phyloP scores from a whole-genome alignment of 2,113 vertebrate genomes.

The Choloepus hoffmanni region DNA sequence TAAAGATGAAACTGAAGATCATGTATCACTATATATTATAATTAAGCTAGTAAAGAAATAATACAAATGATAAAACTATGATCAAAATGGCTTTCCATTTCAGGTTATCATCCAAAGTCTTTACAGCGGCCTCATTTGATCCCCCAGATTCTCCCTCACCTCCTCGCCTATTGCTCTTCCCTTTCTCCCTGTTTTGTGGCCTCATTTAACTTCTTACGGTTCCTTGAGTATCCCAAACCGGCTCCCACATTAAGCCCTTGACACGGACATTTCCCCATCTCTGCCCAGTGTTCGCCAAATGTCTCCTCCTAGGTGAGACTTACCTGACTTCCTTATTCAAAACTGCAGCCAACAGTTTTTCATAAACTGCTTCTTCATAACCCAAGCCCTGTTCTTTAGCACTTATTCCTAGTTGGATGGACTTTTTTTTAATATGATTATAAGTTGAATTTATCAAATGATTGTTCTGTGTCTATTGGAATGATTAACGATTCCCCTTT shows the following conservation, averaged over 20 bases:
- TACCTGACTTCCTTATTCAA: neutral
- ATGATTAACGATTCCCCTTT: neutral
- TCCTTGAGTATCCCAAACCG: neutral
- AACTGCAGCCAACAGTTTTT: neutral
- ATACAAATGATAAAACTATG: neutral
- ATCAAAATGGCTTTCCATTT: neutral
- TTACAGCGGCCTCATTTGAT: neutral
- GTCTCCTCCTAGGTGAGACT: no score
- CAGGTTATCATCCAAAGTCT: neutral
- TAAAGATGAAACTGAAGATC: neutral
- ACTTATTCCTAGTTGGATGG: neutral
- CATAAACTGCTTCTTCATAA: neutral
- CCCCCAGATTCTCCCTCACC: neutral
- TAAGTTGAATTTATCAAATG: neutral
- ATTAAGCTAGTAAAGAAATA: neutral
- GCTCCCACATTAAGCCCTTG: neutral
- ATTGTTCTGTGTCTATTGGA: neutral
- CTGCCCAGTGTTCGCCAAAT: no score
- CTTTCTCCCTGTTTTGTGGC: no score
- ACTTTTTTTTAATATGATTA: neutral
- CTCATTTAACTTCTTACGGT: neutral
- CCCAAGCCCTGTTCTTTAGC: no score
- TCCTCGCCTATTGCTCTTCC: neutral
- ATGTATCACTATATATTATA: neutral
- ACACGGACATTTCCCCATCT: neutral